Evolutionary conservation across 2,113 vertebrate species (phyloP).

Genomic region (Muntiacus reevesi): DNA sequence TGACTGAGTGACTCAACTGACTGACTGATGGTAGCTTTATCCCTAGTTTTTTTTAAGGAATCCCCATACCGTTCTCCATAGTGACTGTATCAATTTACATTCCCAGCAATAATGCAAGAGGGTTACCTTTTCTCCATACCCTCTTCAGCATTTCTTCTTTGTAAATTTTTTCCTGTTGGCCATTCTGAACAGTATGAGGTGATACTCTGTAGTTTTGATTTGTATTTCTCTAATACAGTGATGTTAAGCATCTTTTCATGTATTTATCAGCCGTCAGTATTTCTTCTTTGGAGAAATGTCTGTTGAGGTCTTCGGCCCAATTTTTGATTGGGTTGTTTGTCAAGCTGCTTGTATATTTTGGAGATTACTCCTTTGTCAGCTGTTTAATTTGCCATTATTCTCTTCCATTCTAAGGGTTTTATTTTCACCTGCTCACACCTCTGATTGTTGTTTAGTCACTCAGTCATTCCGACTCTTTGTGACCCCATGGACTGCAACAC

Average conservation of each 20-base stretch:
- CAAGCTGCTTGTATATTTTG: not conserved
- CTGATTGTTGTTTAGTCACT: not conserved
- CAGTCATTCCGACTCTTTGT: not conserved
- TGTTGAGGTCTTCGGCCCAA: not conserved
- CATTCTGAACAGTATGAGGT: not conserved
- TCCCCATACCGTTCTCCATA: not conserved
- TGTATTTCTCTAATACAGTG: not conserved
- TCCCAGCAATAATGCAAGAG: not conserved
- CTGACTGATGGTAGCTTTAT: not conserved
- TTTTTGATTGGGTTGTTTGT: not conserved
- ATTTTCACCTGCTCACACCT: not conserved
- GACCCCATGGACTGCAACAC: not conserved
- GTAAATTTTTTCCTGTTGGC: not conserved
- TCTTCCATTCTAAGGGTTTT: not conserved
- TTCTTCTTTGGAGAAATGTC: not conserved
- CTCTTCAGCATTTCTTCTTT: not conserved
- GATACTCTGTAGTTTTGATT: not conserved
- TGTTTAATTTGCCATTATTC: not conserved
- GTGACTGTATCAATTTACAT: not conserved
- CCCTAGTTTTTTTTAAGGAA: not conserved
- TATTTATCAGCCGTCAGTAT: not conserved
- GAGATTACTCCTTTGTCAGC: not conserved
- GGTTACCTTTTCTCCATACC: not conserved
- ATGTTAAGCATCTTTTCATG: not conserved
- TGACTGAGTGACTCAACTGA: no score